These are phyloP conservation scores for Pangasianodon gigas DNA, from an alignment of 2,113 vertebrate species.

Conservation along the genomic window DNA sequence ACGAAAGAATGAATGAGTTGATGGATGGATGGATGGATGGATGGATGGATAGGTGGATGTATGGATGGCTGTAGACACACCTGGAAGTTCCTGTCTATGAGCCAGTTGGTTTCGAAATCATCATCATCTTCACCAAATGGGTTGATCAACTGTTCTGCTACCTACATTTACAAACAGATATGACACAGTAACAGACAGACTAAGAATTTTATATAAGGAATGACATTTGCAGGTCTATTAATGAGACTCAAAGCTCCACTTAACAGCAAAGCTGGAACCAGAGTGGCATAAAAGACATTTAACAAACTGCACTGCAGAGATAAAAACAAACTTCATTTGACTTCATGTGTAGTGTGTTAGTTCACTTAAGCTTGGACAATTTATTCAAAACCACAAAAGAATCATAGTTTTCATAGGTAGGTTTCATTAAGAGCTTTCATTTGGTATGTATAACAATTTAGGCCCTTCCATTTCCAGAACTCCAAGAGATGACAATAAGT, in stretches of 20 bases:
- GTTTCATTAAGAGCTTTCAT: neutral
- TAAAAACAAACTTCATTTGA: neutral
- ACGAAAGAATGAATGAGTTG: neutral
- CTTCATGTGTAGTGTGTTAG: neutral
- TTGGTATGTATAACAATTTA: neutral
- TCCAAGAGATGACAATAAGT: neutral
- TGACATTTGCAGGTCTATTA: neutral
- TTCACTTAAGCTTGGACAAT: neutral
- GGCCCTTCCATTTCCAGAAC: neutral
- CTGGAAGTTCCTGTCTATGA: constrained; percentile 93
- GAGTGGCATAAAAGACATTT: neutral
- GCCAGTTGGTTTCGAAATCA: constrained; percentile 90
- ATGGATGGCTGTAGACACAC: constrained; percentile 57
- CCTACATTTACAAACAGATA: constrained; percentile 65
- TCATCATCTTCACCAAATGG: constrained; percentile 93
- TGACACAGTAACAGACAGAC: neutral
- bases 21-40: no score
- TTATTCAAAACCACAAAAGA: neutral
- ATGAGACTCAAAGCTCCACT: neutral
- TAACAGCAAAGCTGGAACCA: neutral
- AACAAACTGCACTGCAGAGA: neutral
- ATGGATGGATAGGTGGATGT: neutral
- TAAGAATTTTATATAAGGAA: neutral
- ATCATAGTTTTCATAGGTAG: neutral
- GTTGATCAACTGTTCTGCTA: constrained; percentile 90